phyloP scores from a whole-genome alignment of 2,888 invertebrate species.

The Platycheirus albimanus region DNA sequence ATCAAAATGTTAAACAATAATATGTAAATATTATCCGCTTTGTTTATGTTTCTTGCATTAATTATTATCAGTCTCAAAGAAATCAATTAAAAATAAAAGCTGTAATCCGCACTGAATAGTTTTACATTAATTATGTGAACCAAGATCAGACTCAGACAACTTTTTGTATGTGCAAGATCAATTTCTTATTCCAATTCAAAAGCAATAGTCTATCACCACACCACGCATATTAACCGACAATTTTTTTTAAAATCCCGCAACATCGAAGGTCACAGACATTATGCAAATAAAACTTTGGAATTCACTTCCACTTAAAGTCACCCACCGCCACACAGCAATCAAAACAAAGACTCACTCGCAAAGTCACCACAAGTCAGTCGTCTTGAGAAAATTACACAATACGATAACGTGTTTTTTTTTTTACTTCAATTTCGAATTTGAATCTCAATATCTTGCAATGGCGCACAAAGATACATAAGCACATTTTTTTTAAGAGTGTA shows the following conservation, averaged over 20 bases:
- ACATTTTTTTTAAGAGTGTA: neutral
- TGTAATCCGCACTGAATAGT: constrained; percentile 31
- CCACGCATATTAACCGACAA: constrained; percentile 18
- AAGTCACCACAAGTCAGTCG: no score
- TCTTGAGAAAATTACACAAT: constrained; percentile 26
- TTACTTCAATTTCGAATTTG: neutral
- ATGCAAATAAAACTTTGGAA: constrained; percentile 56
- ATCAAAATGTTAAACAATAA: constrained; percentile 4
- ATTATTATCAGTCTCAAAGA: neutral
- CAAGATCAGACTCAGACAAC: constrained; percentile 7
- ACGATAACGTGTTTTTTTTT: constrained; percentile 6
- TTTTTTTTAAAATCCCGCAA: constrained; percentile 10
- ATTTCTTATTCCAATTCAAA: constrained; percentile 1
- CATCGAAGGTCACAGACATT: constrained; percentile 56
- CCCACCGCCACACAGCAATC: constrained; percentile 18
- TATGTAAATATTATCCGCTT: constrained; percentile 9
- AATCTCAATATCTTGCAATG: neutral
- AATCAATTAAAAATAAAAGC: constrained; percentile 11
- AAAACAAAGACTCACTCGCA: constrained; percentile 41
- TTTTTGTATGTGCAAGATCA: constrained; percentile 24
- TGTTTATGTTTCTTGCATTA: neutral
- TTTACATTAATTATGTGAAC: constrained; percentile 33
- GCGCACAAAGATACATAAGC: neutral
- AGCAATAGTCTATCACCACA: constrained; percentile 1
- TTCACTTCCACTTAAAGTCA: constrained; percentile 50